Evolutionary conservation across 1,140 invertebrate genomes (phyloP).

Genomic region (Pissodes strobi): DNA sequence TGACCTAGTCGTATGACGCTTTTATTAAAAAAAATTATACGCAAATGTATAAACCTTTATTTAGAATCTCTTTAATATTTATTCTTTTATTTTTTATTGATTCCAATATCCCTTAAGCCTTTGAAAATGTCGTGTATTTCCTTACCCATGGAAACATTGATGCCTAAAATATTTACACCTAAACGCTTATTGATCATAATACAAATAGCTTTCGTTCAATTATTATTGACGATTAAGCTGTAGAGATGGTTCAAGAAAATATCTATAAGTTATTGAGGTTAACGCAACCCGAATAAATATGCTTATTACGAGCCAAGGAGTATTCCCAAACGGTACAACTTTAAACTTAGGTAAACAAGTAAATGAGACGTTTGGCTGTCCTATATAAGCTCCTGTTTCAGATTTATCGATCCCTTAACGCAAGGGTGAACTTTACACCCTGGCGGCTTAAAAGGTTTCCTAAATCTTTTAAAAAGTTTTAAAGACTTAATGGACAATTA

Average conservation of each 20-base stretch:
- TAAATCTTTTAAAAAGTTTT: slow-evolving; percentile 24
- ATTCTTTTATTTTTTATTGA: too few species aligned
- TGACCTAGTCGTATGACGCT: too few species aligned
- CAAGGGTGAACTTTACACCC: slow-evolving; percentile 10
- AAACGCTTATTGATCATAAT: too few species aligned
- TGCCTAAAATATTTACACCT: too few species aligned
- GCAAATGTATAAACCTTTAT: too few species aligned
- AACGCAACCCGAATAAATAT: not conserved
- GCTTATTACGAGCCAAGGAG: not conserved
- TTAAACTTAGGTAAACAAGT: slow-evolving; percentile 9
- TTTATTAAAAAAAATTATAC: too few species aligned
- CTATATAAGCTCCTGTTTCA: slow-evolving; percentile 5
- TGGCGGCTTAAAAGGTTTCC: slow-evolving; percentile 9
- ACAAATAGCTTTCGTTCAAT: not conserved
- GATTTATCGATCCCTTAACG: slow-evolving; percentile 6
- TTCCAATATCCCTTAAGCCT: not conserved
- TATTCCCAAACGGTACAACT: slow-evolving; percentile 6
- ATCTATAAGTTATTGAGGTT: too few species aligned
- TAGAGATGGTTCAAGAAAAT: too few species aligned
- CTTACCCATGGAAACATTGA: too few species aligned
- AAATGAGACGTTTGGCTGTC: slow-evolving; percentile 7
- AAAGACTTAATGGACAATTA: slow-evolving; percentile 28
- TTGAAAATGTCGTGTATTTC: too few species aligned
- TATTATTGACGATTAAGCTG: too few species aligned
- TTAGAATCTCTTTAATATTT: too few species aligned